Base-by-base conservation (phyloP, 2,113 vertebrate species). In the Alces alces region DNA sequence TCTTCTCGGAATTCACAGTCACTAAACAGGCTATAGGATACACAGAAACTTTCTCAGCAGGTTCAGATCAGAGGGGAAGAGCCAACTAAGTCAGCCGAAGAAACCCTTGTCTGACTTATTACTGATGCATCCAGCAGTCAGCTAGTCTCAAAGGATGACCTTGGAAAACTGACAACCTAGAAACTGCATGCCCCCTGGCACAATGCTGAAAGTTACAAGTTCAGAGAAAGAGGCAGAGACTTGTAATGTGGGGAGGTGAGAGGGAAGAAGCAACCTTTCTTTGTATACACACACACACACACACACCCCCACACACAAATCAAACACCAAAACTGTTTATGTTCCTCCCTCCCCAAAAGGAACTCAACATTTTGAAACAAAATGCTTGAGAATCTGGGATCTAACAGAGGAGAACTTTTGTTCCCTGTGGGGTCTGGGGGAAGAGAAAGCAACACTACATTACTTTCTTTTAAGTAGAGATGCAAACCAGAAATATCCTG, bases 91-190 rank as follows among this genome's bases (percentile, higher is more conserved):
- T 30, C 91, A 83, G 88, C 82, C 0, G 11, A 90, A 78, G 90
- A 85, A 76, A 83, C 66, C n/a, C 73, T 28, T 7, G 36, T 52
- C 73, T 96, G 94, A 94, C 91, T 97, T 96, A 95, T 87, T 95
- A 86, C 91, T 85, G 93, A 93, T 97, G 94, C 93, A 97, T 7
- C 61, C 85, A 54, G 97, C 88, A 91, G 80, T 23, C 89, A 28
- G 64, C 82, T 76, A 12, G 10, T 94, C 95, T 97, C 97, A 95
- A 92, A 93, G 93, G 91, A 97, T 97, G 98, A 97, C 98, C 98
- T 98, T 97, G 98, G 96, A 82, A 97, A 98, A 96, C 86, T 4
- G 83, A 95, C 98, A 96, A 60, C 96, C 95, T 93, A 97, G 97
- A 98, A 97, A 98, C 96, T 16, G 92, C 36, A 7, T 94, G 97